phyloP scores from a whole-genome alignment of 2,113 vertebrate genomes.

The Paramisgurnus dabryanus region DNA sequence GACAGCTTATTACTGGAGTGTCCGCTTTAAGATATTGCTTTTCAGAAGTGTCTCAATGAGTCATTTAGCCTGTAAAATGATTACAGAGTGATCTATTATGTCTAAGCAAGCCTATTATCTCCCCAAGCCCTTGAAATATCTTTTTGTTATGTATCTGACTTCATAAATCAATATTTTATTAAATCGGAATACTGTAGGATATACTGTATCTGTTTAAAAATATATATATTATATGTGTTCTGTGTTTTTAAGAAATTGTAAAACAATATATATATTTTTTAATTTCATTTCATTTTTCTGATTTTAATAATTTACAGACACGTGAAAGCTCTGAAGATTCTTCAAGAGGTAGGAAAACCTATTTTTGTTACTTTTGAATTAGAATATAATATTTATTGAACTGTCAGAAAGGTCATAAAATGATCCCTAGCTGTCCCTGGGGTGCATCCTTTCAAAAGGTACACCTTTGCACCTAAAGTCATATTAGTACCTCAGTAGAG shows the following conservation, averaged over 20 bases:
- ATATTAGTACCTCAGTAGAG: too few species aligned
- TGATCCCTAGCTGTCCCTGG: too few species aligned
- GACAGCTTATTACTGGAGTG: slow-evolving; percentile 60
- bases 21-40: slow-evolving; percentile 52
- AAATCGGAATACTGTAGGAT: neutral
- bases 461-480: too few species aligned
- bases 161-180: slow-evolving; percentile 15
- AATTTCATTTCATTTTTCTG: slow-evolving; percentile 49
- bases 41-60: slow-evolving; percentile 41
- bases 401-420: too few species aligned
- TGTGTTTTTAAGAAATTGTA: neutral
- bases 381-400: neutral
- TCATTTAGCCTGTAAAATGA: slow-evolving; percentile 11
- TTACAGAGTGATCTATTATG: slow-evolving; percentile 9
- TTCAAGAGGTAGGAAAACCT: slow-evolving; percentile 79
- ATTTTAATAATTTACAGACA: slow-evolving; percentile 74
- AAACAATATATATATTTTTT: too few species aligned
- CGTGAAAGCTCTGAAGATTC: slow-evolving; percentile 82
- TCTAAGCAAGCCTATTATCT: neutral
- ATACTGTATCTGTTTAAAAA: too few species aligned
- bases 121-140: neutral
- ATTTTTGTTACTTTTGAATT: neutral
- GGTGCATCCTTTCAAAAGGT: too few species aligned
- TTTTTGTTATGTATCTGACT: slow-evolving; percentile 1
- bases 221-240: neutral